Evolutionary conservation across 2,113 vertebrate species (phyloP).

Genomic region (Salvator merianae): DNA sequence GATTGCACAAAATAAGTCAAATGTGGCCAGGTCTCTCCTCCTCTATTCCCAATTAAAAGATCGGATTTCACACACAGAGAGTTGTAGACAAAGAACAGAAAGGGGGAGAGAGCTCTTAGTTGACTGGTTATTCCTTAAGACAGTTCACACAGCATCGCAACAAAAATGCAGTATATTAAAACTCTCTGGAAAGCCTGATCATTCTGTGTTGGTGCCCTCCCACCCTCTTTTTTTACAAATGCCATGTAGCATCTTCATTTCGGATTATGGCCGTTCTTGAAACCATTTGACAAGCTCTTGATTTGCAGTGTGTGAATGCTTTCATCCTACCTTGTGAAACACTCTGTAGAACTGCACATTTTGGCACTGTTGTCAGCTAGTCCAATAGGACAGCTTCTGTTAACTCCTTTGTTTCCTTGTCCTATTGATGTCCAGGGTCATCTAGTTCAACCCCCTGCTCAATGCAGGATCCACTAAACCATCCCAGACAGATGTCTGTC

Average conservation of each 20-base stretch:
- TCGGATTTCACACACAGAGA: no score
- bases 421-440: neutral
- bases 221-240: neutral
- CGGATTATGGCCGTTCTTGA: neutral
- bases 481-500: no score
- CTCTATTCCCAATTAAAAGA: no score
- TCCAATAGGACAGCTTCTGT: neutral
- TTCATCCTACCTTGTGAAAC: neutral
- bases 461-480: no score
- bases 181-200: neutral
- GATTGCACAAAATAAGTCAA: no score
- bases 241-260: neutral
- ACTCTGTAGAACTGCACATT: neutral
- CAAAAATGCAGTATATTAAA: neutral
- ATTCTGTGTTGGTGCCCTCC: neutral
- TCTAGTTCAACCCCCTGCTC: neutral
- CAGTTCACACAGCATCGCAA: no score
- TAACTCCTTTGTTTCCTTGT: no score
- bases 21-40: no score
- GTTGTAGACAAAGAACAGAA: no score
- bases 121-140: no score
- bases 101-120: no score
- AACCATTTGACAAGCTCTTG: neutral
- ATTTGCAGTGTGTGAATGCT: neutral
- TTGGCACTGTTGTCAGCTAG: neutral